Evolutionary conservation across 2,888 invertebrate species (phyloP), one percentile per base, ranked within the genome.

Genomic region (Trilocha varians): DNA sequence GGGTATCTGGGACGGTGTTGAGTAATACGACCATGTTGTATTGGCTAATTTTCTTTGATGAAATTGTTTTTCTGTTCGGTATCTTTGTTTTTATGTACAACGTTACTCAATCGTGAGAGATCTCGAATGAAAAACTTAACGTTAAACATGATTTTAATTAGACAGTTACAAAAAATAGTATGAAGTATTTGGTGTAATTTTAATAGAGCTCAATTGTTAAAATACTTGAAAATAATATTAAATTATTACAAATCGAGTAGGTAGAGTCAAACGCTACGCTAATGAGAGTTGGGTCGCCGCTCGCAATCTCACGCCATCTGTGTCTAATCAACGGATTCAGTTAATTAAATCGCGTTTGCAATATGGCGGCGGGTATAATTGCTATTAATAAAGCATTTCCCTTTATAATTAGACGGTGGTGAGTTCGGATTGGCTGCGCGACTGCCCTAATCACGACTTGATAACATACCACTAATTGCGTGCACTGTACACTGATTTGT

Each of bases 371-470:
- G 72, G 62, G 70, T 73, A 77, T 82, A 78, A 84, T 84, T 83
- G 82, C 84, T 84, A 85, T 80, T 85, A 83, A 85, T 85, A 85
- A 83, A 83, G 80, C 77, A 74, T 77, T 78, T 77, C 78, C 77
- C 82, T 77, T 80, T 78, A 79, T 83, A 84, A 85, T 84, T 79
- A 82, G 80, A 74, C 64, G 71, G 65, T 58, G 52, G 65, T 57
- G 71, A 55, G 69, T 75, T 71, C 72, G 72, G 80, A 84, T 83
- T 82, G 84, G 84, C 64, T 71, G 73, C 65, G 65, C 68, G 61
- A 57, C 65, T 69, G 65, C 66, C 74, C 79, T 79, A 79, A 83
- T 82, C 82, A 78, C 78, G 67, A 78, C 67, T 76, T 83, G 83
- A 83, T 83, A 84, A 83, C 83, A 80, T 62, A 63, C 70, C 77